Percentiles rank a stretch among this genome's conserved stretches.
phyloP scores from a whole-genome alignment of 2,888 invertebrate genomes.

The Drosophila paramelanica region DNA sequence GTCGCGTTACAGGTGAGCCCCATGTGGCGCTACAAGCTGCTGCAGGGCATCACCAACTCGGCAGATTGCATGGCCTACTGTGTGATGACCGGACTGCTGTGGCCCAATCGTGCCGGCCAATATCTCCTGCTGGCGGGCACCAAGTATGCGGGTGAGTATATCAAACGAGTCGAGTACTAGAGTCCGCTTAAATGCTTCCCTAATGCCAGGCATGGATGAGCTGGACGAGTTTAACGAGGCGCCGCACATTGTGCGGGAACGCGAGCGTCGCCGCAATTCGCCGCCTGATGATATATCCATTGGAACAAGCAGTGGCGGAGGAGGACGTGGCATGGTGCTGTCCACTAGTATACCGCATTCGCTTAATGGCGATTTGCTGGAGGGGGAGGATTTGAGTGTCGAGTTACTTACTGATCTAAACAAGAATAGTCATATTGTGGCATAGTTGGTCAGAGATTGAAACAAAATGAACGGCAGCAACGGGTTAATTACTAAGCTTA shows the following conservation, averaged over 20 bases:
- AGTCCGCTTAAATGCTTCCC: not conserved
- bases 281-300: constrained; percentile 79
- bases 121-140: constrained; percentile 93
- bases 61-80: constrained; percentile 98
- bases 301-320: constrained; percentile 51
- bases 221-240: constrained; percentile 96
- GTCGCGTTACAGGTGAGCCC: constrained; percentile 97
- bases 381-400: constrained; percentile 83
- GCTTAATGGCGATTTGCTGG: constrained; percentile 83
- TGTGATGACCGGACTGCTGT: constrained; percentile 97
- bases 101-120: constrained; percentile 97
- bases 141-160: constrained; percentile 87
- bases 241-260: constrained; percentile 90
- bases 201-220: constrained; percentile 89
- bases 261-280: constrained; percentile 82
- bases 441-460: constrained; percentile 69
- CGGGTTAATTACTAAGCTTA: constrained; percentile 77
- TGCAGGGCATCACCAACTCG: constrained; percentile 97
- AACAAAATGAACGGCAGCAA: constrained; percentile 41
- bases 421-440: constrained; percentile 85
- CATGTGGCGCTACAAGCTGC: constrained; percentile 97
- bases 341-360: constrained; percentile 74
- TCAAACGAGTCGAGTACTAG: too few relatives aligned
- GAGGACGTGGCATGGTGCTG: constrained; percentile 70
- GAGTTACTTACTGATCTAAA: constrained; percentile 84